Evolutionary conservation across 2,113 vertebrate species (phyloP).

Genomic region (Melospiza melodia): DNA sequence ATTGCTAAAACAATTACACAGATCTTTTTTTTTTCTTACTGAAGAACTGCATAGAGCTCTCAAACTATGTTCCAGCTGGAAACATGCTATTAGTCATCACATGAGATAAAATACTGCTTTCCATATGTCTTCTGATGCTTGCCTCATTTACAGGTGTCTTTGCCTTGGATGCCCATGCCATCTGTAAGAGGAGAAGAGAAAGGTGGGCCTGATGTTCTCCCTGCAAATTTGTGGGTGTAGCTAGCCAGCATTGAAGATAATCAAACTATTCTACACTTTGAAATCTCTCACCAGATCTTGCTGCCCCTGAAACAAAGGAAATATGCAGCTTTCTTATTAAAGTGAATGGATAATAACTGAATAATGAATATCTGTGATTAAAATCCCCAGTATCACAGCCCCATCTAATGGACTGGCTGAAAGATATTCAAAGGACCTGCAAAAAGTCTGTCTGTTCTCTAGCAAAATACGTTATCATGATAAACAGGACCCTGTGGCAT

Average conservation of each 20-base stretch:
- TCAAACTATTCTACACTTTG: not conserved
- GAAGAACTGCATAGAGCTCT: not conserved
- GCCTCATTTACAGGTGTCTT: not conserved
- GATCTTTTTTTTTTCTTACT: not conserved
- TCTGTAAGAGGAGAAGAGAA: not conserved
- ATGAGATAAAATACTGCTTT: not conserved
- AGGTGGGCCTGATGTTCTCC: not conserved
- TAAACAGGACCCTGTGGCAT: slow-evolving; percentile 9
- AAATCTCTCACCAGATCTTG: not conserved
- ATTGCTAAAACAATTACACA: not conserved
- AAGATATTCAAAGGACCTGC: slow-evolving; percentile 4
- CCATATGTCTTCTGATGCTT: not conserved
- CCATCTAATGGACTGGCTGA: slow-evolving; percentile 64
- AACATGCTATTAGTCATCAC: not conserved
- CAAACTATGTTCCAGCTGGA: not conserved
- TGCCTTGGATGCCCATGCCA: not conserved
- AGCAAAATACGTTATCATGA: not conserved
- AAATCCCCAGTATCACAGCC: slow-evolving; percentile 62
- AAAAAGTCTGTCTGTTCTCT: not conserved
- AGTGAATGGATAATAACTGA: slow-evolving; percentile 1
- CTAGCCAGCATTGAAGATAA: not conserved
- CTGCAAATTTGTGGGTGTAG: not conserved
- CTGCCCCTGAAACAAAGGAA: not conserved
- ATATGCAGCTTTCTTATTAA: not conserved
- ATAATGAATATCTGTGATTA: slow-evolving; percentile 8